Evolutionary conservation across 2,888 invertebrate species (phyloP).

Genomic region (Psylliodes chrysocephalus): DNA sequence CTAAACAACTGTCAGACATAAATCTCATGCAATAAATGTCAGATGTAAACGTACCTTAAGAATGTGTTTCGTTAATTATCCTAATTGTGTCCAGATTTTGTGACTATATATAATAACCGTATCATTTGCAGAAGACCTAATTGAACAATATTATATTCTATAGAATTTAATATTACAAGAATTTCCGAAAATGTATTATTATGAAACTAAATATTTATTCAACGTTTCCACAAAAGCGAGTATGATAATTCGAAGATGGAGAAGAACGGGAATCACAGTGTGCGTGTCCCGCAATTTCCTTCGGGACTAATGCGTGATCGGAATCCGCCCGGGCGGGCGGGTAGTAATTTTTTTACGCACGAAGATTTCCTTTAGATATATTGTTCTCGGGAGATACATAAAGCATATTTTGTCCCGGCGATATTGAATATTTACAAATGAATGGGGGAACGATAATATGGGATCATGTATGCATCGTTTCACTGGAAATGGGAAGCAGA

Average conservation of each 20-base stretch:
- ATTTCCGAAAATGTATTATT: no score
- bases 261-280: conserved; percentile 4
- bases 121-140: no score
- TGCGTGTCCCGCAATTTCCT: conserved; percentile 3
- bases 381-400: not conserved
- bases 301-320: conserved; percentile 9
- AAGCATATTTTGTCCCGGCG: conserved; percentile 1
- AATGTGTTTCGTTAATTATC: no score
- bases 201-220: not conserved
- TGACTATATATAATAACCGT: no score
- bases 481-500: no score
- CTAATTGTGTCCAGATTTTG: no score
- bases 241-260: conserved; percentile 3
- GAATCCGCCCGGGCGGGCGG: conserved; percentile 1
- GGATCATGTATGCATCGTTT: not conserved
- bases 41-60: no score
- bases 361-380: conserved; percentile 11
- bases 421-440: conserved; percentile 13
- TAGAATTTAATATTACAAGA: no score
- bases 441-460: not conserved
- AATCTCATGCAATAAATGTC: no score
- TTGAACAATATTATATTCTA: no score
- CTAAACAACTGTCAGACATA: no score
- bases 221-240: not conserved
- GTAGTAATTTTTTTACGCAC: not conserved